Percentiles rank a stretch among this genome's conserved stretches.
Evolutionary conservation across 2,797 vertebrate genomes (phyloP).

Genomic region (Denticeps clupeoides): DNA sequence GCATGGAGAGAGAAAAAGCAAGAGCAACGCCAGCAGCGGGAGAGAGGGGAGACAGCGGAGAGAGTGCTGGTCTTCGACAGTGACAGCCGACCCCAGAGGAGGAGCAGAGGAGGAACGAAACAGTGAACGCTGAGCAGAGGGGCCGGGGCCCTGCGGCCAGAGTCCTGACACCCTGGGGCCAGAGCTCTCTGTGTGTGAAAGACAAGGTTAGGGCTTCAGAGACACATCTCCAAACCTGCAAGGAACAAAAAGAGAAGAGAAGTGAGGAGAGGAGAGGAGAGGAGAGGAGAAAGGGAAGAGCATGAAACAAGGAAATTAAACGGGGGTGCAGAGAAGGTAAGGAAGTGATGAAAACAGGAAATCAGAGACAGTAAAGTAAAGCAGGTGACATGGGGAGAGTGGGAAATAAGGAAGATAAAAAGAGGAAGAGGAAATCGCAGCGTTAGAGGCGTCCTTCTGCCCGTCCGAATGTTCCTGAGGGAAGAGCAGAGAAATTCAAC

Average conservation of each 20-base stretch:
- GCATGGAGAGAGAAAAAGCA: conserved; percentile 6
- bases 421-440: neutral
- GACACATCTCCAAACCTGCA: conserved; percentile 8
- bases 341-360: conserved; percentile 15
- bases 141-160: neutral
- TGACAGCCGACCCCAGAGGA: neutral
- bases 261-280: neutral
- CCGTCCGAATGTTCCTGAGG: conserved; percentile 41
- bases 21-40: neutral
- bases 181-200: neutral
- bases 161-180: too few relatives aligned
- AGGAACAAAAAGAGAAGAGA: conserved; percentile 10
- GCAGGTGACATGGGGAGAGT: conserved; percentile 4
- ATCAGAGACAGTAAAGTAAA: conserved; percentile 3
- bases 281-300: conserved; percentile 2
- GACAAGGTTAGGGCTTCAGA: neutral
- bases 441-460: neutral
- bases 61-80: neutral
- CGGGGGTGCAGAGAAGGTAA: conserved; percentile 16
- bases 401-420: conserved; percentile 13
- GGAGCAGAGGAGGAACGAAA: neutral
- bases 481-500: conserved; percentile 57
- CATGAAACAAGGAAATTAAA: neutral
- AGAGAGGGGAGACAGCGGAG: neutral
- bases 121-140: neutral